Conservation (phyloP, 2,888 invertebrate species). For the Operophtera brumata region DNA sequence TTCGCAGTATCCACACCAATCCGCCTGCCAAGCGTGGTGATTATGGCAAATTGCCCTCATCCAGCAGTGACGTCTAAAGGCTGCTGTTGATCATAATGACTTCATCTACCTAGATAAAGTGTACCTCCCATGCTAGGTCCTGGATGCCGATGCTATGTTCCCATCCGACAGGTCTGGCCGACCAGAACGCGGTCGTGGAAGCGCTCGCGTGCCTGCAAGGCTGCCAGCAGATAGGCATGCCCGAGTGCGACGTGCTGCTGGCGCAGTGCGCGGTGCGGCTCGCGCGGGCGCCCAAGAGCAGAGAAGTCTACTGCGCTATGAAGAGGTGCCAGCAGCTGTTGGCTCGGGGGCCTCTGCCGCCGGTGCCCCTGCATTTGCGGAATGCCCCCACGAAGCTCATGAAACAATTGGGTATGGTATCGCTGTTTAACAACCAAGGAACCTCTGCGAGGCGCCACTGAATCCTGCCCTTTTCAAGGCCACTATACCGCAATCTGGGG, state of each 20-base stretch:
- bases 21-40: too few relatives aligned
- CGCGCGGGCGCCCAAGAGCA: conserved; percentile 88
- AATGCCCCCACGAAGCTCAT: conserved; percentile 90
- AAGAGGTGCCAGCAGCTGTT: conserved; percentile 82
- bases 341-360: conserved; percentile 84
- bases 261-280: conserved; percentile 89
- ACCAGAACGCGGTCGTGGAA: conserved; percentile 82
- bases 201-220: conserved; percentile 89
- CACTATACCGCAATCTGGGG: too few relatives aligned
- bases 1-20: too few relatives aligned
- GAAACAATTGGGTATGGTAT: conserved; percentile 83
- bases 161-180: conserved; percentile 80
- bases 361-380: conserved; percentile 88
- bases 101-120: not conserved
- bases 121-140: not conserved
- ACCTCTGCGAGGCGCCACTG: too few relatives aligned
- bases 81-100: too few relatives aligned
- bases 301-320: conserved; percentile 82
- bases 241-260: conserved; percentile 88
- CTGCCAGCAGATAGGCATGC: conserved; percentile 90
- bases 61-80: too few relatives aligned
- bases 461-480: too few relatives aligned
- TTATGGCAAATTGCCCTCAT: too few relatives aligned
- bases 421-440: too few relatives aligned
- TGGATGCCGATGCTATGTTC: not conserved